These are phyloP conservation scores for Pantherophis guttatus DNA, from an alignment of 2,113 vertebrate genomes.

Conservation along the genomic window DNA sequence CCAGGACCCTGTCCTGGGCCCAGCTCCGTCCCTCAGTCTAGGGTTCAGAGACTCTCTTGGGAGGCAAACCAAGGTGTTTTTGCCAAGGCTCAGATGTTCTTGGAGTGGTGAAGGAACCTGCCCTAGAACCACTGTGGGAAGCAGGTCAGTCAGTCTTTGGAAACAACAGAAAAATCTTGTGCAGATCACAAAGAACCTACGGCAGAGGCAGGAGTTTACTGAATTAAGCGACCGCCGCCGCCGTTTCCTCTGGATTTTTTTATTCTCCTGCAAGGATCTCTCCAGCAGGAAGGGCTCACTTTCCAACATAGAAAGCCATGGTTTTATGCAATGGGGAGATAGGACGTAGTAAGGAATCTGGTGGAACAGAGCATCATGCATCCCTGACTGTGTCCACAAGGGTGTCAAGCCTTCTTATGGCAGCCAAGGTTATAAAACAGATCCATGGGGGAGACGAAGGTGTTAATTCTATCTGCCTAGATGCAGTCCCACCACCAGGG, in stretches of 20 bases:
- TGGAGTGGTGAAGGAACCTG: neutral
- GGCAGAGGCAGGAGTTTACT: neutral
- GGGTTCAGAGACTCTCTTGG: neutral
- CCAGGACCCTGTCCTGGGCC: neutral
- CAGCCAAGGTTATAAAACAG: neutral
- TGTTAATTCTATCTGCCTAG: neutral
- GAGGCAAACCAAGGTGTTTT: neutral
- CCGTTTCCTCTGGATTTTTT: too few species aligned
- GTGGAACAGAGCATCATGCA: neutral
- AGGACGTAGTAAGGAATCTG: neutral
- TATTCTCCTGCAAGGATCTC: neutral
- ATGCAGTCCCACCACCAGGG: neutral
- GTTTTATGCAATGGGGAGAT: neutral
- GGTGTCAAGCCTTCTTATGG: neutral
- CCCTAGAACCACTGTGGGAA: neutral
- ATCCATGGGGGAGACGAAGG: neutral
- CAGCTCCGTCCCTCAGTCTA: neutral
- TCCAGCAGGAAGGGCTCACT: neutral
- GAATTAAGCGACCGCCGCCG: neutral
- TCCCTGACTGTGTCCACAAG: neutral
- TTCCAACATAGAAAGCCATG: neutral
- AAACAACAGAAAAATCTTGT: neutral
- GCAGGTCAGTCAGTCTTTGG: neutral
- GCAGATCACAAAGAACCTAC: neutral
- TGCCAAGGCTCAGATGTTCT: neutral